Conservation (phyloP, 2,113 vertebrate species). For the Podarcis muralis region DNA sequence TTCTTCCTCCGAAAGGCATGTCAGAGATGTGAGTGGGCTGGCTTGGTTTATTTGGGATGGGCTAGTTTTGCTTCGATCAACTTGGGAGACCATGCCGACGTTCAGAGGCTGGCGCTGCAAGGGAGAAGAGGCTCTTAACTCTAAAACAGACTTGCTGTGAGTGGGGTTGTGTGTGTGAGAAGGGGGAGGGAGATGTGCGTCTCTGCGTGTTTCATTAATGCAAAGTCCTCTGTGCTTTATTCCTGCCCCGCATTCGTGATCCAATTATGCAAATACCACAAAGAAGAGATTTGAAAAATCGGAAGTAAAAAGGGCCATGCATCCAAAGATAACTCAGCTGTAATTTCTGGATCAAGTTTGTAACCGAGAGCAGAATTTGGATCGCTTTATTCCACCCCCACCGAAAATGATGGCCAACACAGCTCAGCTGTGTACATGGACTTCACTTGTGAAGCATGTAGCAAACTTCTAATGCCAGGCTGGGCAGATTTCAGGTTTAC, state of each 20-base stretch:
- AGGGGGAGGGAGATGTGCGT: neutral
- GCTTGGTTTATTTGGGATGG: fast-evolving
- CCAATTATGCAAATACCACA: neutral
- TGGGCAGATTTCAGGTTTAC: no score
- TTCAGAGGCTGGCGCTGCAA: neutral
- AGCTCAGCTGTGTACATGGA: neutral
- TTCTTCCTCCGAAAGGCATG: neutral
- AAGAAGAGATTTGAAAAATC: neutral
- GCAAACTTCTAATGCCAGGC: neutral
- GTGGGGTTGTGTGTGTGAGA: neutral
- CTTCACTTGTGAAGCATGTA: neutral
- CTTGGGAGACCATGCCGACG: fast-evolving
- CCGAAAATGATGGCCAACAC: no score
- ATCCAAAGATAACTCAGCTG: neutral
- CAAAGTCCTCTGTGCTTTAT: neutral
- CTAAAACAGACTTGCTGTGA: neutral
- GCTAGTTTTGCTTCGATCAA: fast-evolving
- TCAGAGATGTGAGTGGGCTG: fast-evolving
- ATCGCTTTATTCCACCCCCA: neutral
- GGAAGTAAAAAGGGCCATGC: neutral
- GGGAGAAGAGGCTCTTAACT: neutral
- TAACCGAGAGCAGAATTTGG: neutral
- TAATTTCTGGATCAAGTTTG: neutral
- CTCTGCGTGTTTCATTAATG: no score
- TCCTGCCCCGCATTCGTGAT: neutral